These are phyloP conservation scores for Mus musculus DNA, from an alignment of 2,113 vertebrate species.

Conservation along the genomic window DNA sequence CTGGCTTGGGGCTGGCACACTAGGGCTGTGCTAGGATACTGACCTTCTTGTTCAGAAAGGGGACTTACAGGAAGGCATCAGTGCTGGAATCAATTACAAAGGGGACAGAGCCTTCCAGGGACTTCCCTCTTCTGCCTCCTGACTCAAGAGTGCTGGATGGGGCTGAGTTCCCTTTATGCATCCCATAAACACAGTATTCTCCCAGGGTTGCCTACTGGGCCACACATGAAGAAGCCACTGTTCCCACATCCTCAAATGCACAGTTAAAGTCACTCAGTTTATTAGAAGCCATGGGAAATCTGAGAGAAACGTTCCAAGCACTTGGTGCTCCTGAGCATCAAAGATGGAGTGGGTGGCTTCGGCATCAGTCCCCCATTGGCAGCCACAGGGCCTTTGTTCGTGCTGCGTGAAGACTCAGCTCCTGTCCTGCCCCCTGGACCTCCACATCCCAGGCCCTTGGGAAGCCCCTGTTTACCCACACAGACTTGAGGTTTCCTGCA, in stretches of 20 bases:
- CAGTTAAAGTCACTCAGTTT: constrained; percentile 50
- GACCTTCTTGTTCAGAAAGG: background rate
- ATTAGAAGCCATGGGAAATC: constrained; percentile 43
- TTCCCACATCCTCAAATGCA: background rate
- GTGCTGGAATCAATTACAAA: background rate
- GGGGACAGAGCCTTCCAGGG: background rate
- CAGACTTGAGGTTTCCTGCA: constrained; percentile 89
- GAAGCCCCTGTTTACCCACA: constrained; percentile 86
- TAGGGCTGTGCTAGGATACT: accelerated
- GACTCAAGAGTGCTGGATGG: background rate
- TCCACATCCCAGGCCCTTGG: constrained; percentile 70
- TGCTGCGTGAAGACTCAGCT: constrained; percentile 88
- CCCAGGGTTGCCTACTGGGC: background rate
- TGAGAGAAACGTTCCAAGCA: background rate
- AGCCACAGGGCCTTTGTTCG: constrained; percentile 94
- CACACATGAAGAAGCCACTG: background rate
- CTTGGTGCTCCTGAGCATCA: background rate
- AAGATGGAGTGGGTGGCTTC: background rate
- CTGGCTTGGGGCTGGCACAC: background rate
- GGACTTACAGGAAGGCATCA: background rate
- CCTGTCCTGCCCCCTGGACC: constrained; percentile 77
- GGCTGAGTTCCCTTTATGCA: background rate
- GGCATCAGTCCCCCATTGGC: constrained; percentile 88
- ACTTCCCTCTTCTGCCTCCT: background rate
- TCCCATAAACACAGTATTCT: background rate